These are phyloP conservation scores for Physocephala rufipes DNA, from an alignment of 2,888 invertebrate species.

Conservation along the genomic window DNA sequence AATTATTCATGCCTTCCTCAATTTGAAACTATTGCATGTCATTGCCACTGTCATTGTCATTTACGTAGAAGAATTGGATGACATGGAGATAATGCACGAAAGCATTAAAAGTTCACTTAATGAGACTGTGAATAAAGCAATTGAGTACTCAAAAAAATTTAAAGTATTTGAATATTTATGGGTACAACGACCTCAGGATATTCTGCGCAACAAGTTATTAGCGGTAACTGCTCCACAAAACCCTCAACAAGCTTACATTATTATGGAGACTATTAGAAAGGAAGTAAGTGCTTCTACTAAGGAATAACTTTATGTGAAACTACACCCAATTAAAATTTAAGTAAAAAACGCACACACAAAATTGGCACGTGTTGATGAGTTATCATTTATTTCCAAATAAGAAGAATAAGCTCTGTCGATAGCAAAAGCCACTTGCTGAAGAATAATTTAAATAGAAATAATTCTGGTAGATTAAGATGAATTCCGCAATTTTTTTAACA, in stretches of 20 bases:
- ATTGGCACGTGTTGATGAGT: no score
- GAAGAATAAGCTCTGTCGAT: no score
- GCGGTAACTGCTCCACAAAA: constrained; percentile 40
- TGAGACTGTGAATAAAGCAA: constrained; percentile 53
- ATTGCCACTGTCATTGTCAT: not conserved
- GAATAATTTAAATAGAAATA: no score
- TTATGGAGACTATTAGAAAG: constrained; percentile 61
- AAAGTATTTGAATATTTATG: constrained; percentile 58
- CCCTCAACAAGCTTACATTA: constrained; percentile 50
- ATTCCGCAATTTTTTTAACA: no score
- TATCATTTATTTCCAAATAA: no score
- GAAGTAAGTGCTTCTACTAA: constrained; percentile 51
- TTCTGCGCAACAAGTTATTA: constrained; percentile 50
- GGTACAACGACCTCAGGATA: constrained; percentile 53
- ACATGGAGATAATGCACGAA: constrained; percentile 51
- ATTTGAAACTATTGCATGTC: constrained; percentile 8
- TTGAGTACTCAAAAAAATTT: constrained; percentile 57
- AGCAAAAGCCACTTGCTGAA: no score
- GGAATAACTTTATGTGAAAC: no score
- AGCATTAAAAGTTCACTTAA: constrained; percentile 52
- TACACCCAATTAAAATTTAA: not conserved
- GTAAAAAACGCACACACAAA: not conserved
- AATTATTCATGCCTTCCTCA: constrained; percentile 15
- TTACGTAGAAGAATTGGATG: constrained; percentile 42
- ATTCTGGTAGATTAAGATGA: no score